Evolutionary conservation across 1,140 invertebrate species (phyloP), one percentile per base, ranked within the genome.

Genomic region (Trichogramma pretiosum): DNA sequence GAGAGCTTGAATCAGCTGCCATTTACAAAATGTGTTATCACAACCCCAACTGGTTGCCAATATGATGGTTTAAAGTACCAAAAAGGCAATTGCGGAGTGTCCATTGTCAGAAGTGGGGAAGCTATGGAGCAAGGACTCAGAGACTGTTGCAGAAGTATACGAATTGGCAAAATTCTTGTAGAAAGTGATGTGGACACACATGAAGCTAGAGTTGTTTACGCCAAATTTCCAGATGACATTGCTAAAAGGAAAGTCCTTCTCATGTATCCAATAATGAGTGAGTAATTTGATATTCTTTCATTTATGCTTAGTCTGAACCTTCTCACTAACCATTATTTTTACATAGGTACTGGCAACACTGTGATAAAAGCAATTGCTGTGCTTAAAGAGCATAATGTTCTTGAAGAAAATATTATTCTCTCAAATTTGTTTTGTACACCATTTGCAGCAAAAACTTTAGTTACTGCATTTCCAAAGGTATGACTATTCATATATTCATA

Each of bases 241-340:
- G 73, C 83, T 1, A 76, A 82, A 35, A 75, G 93, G 55, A 92
- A 94, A 74, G 91, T 92, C 7, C 74, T 98, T n/a, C 77, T 98
- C 1, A 93, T 99, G 89, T 98, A 98, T 71, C 94, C 94, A 16
- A 97, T 97, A 44, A 94, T 97, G 89, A 93, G 91, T 84, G 61
- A 73, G 78, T 75, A 52, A n/a, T n/a, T n/a, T n/a, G n/a, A n/a
- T n/a, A n/a, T 33, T 26, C 5, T 50, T 34, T 40, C 2, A 17
- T 44, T 45, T 28, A 22, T 22, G 19, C 30, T 11, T 13, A 24
- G 11, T 3, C 9, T 42, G 28, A 42, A 10, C 13, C 17, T 30
- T 18, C 32, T 16, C 1, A 24, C 13, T 18, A 9, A 21, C 26
- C 17, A 28, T 47, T 36, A 22, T 41, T 56, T 57, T 22, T 36